Percentiles rank a stretch among this genome's conserved stretches.
Evolutionary conservation across 2,113 vertebrate species (phyloP).

Genomic region (Tupaia chinensis): DNA sequence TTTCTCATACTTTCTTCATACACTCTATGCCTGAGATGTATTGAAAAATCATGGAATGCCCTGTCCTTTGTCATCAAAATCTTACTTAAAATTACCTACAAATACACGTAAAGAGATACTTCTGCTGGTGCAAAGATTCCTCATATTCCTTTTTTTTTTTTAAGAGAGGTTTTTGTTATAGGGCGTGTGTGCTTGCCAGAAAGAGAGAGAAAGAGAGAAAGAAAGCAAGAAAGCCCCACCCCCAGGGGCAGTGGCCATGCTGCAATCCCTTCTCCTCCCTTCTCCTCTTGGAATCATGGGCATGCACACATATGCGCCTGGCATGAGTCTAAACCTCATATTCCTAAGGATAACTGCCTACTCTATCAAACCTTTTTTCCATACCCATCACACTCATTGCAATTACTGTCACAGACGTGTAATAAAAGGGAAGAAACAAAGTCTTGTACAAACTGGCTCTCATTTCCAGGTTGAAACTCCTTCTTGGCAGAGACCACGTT

Average conservation of each 20-base stretch:
- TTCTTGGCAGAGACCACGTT: not conserved
- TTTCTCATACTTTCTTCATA: not conserved
- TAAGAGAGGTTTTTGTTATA: no score
- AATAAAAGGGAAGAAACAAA: constrained; percentile 4
- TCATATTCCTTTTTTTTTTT: no score
- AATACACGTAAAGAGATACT: not conserved
- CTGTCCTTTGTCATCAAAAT: not conserved
- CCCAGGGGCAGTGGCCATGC: no score
- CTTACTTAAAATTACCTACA: not conserved
- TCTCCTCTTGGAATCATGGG: no score
- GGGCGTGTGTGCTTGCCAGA: no score
- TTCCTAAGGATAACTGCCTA: not conserved
- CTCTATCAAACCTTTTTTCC: not conserved
- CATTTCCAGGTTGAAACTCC: not conserved
- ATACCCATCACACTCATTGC: not conserved
- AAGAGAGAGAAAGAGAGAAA: no score
- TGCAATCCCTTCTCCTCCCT: no score
- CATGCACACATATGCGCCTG: no score
- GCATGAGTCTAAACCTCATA: not conserved
- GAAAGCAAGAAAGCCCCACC: no score
- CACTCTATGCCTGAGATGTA: not conserved
- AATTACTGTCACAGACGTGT: not conserved
- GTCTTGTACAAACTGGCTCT: not conserved
- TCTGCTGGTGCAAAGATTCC: no score
- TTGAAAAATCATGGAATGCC: not conserved